Conservation (phyloP, 2,113 vertebrate genomes). For the Dissostichus mawsoni region DNA sequence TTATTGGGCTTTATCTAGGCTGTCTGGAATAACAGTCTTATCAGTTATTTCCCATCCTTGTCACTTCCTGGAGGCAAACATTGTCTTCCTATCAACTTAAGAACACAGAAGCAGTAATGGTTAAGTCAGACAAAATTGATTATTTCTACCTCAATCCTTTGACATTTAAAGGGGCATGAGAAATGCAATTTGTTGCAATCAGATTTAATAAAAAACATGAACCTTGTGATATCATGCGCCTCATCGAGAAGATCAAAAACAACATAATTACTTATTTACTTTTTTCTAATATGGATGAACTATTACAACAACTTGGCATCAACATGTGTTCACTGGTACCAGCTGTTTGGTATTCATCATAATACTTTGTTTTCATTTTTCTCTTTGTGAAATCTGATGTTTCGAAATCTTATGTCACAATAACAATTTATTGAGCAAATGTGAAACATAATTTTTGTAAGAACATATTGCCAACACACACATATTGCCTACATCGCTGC, state of each 20-base stretch:
- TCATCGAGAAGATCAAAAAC: too few species aligned
- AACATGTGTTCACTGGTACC: background rate
- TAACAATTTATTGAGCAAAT: background rate
- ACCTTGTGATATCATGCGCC: too few species aligned
- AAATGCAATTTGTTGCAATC: background rate
- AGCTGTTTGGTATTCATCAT: background rate
- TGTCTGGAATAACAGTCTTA: background rate
- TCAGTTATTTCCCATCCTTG: background rate
- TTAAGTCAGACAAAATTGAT: background rate
- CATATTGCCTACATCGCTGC: background rate
- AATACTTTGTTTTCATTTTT: background rate
- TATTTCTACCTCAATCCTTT: background rate
- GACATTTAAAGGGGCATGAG: background rate
- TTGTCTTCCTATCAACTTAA: background rate
- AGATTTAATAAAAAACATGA: too few species aligned
- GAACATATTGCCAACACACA: background rate
- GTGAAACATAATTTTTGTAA: background rate
- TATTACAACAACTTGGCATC: background rate
- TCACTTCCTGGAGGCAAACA: background rate
- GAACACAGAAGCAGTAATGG: background rate
- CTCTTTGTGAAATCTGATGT: background rate
- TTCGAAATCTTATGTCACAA: background rate
- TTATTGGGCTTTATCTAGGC: background rate
- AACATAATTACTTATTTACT: too few species aligned
- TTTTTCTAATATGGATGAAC: background rate